Evolutionary conservation across 2,113 vertebrate species (phyloP).

Genomic region (Pteruthius melanotis): DNA sequence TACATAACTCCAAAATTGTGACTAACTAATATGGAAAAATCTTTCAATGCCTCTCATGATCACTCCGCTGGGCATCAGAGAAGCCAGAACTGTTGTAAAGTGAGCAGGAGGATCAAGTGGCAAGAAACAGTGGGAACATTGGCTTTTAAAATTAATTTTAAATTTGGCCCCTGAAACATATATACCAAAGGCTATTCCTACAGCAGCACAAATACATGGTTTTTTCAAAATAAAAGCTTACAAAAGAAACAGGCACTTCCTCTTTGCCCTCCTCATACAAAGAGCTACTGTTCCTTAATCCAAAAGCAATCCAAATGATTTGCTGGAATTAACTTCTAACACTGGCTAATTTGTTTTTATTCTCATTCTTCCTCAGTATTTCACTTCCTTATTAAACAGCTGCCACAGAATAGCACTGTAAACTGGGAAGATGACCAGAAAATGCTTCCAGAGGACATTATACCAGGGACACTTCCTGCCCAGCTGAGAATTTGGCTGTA

Average conservation of each 20-base stretch:
- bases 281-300: constrained; percentile 61
- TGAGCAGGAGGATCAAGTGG: neutral
- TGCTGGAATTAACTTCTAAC: constrained; percentile 67
- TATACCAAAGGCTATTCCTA: neutral
- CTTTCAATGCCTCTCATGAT: neutral
- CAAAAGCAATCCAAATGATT: constrained; percentile 63
- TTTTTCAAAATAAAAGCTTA: constrained; percentile 16
- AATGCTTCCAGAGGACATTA: constrained; percentile 43
- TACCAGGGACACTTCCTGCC: constrained; percentile 50
- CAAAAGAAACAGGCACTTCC: constrained; percentile 40
- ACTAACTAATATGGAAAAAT: neutral
- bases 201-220: neutral
- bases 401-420: constrained; percentile 53
- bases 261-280: constrained; percentile 40
- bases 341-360: constrained; percentile 68
- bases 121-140: neutral
- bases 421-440: constrained; percentile 68
- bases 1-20: neutral
- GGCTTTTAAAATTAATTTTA: neutral
- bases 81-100: neutral
- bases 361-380: constrained; percentile 51
- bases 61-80: neutral
- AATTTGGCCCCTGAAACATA: neutral
- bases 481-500: constrained; percentile 43
- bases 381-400: constrained; percentile 69